Base-by-base conservation (phyloP, 2,113 vertebrate species). In the Python bivittatus region DNA sequence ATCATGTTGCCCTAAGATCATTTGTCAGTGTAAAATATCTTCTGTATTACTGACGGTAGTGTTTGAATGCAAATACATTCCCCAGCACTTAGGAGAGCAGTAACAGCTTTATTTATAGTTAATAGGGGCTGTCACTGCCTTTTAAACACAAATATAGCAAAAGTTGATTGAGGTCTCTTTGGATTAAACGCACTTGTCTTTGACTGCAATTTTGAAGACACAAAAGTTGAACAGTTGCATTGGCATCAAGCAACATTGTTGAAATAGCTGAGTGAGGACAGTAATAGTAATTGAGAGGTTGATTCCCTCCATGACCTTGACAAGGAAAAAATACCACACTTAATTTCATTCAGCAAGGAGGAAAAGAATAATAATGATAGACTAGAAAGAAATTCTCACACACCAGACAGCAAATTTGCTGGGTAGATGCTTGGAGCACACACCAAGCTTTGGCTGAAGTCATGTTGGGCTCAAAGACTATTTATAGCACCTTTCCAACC, bases 101-200 rank as follows among this genome's bases (percentile, higher is more conserved):
- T 56, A 94, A 86, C 42, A 23, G 7, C 2, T 93, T 95, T 95
- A 94, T 96, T 94, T 96, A 53, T 90, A 90, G 84, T 86, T 88
- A 27, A 38, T 27, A 88, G 25, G 53, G 83, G 52, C 88, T 94
- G n/a, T 48, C 44, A 61, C 42, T 94, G 60, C 84, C 68, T 94
- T 92, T 91, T 93, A 86, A 93, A 91, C 9, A 94, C 29, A 91
- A 83, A 92, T 84, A 83, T 68, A 23, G 11, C 72, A 1, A 22
- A 94, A 95, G 84, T 44, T 54, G 60, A 1, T 57, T 92, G 89
- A 85, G 93, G 23, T 9, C 0, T 0, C 0, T 90, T 92, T 64
- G 10, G 22, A 88, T 93, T 92, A 91, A 92, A 64, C 88, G 85
- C 91, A 94, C 84, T 91, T 9, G 89, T 54, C 8, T 90, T 68